phyloP scores from a whole-genome alignment of 1,140 invertebrate species.

The Zaprionus gabonicus region DNA sequence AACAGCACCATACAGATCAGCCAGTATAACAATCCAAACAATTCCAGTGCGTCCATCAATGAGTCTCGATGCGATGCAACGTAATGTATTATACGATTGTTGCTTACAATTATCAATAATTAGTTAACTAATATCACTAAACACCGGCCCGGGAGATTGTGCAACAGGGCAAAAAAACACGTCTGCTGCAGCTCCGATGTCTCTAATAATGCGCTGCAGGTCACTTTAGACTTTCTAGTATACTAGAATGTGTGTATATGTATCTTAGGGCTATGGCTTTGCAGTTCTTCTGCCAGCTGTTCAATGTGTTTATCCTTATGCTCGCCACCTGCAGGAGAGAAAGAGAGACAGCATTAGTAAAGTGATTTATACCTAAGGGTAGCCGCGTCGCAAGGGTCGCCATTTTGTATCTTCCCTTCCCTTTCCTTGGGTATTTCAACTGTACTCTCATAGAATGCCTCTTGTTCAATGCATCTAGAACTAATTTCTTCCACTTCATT shows the following conservation, averaged over 20 bases:
- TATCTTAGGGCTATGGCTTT: slow-evolving; percentile 39
- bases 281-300: slow-evolving; percentile 36
- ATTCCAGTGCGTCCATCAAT: slow-evolving; percentile 70
- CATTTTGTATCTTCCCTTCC: not conserved
- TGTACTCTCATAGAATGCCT: not conserved
- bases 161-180: slow-evolving; percentile 51
- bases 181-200: slow-evolving; percentile 42
- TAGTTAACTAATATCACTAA: slow-evolving; percentile 77
- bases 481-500: too few relatives aligned
- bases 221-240: slow-evolving; percentile 43
- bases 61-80: slow-evolving; percentile 5
- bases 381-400: not conserved
- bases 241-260: not conserved
- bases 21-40: slow-evolving; percentile 71
- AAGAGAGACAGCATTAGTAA: slow-evolving; percentile 13
- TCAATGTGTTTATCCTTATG: slow-evolving; percentile 45
- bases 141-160: slow-evolving; percentile 67
- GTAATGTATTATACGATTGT: slow-evolving; percentile 28
- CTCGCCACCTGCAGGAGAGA: slow-evolving; percentile 62
- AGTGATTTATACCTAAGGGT: slow-evolving; percentile 1
- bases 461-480: too few relatives aligned
- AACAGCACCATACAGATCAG: slow-evolving; percentile 72
- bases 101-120: slow-evolving; percentile 58
- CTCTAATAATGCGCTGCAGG: slow-evolving; percentile 45
- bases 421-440: not conserved